phyloP scores from a whole-genome alignment of 2,888 invertebrate species.

The Pantelozetes paolii region DNA sequence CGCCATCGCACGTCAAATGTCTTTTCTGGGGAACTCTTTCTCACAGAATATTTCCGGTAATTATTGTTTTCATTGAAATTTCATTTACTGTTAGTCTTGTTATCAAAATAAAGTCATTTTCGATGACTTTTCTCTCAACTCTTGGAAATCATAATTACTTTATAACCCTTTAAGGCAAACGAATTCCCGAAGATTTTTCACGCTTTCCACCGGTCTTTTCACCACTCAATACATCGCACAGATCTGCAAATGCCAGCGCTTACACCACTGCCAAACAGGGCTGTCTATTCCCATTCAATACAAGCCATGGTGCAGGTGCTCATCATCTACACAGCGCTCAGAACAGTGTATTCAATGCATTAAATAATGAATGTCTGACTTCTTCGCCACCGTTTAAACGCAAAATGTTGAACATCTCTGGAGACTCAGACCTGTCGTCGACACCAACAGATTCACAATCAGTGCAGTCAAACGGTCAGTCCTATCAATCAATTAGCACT shows the following conservation, averaged over 20 bases:
- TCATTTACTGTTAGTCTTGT: neutral
- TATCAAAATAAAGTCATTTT: neutral
- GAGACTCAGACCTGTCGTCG: conserved; percentile 12
- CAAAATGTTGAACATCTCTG: conserved; percentile 23
- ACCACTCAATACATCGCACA: neutral
- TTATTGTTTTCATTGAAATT: neutral
- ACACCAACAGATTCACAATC: conserved; percentile 11
- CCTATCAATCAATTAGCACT: conserved; percentile 6
- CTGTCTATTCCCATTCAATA: conserved; percentile 29
- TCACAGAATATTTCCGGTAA: conserved; percentile 25
- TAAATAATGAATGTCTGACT: conserved; percentile 20
- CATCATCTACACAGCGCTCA: conserved; percentile 15
- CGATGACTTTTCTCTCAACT: neutral
- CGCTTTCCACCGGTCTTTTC: conserved; percentile 29
- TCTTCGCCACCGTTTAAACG: conserved; percentile 15
- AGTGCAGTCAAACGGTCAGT: conserved; percentile 16
- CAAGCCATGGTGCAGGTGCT: neutral
- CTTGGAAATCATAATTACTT: conserved; percentile 23
- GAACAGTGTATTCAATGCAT: conserved; percentile 4
- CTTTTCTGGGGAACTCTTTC: conserved; percentile 24
- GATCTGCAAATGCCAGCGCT: neutral
- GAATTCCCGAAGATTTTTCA: conserved; percentile 32
- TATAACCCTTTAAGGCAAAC: conserved; percentile 19
- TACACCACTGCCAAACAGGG: conserved; percentile 19
- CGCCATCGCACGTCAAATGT: conserved; percentile 32